Percentiles rank a stretch among this genome's conserved stretches.
phyloP scores from a whole-genome alignment of 1,140 invertebrate species.

The Drosophila bocki region DNA sequence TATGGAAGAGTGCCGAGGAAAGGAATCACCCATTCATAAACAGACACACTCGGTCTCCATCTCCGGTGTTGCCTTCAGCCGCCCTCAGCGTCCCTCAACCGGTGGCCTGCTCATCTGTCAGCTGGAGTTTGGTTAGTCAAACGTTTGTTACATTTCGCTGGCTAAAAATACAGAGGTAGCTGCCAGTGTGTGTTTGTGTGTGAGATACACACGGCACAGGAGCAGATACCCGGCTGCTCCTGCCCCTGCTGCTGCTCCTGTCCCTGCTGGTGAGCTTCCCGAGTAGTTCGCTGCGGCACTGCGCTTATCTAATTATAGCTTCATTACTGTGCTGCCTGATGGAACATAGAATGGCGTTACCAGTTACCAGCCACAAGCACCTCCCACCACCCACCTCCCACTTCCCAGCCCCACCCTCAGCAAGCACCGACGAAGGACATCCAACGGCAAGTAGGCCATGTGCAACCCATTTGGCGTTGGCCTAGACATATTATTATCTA shows the following conservation, averaged over 20 bases:
- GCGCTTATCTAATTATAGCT: constrained; percentile 82
- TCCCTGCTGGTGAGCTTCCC: not conserved
- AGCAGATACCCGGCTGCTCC: not conserved
- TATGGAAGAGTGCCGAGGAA: constrained; percentile 22
- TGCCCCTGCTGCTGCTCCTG: not conserved
- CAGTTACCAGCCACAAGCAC: constrained; percentile 8
- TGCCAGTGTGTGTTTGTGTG: constrained; percentile 24
- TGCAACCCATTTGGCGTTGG: constrained; percentile 41
- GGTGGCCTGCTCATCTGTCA: constrained; percentile 53
- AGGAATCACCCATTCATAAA: constrained; percentile 56
- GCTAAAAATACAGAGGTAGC: constrained; percentile 64
- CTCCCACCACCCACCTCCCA: not conserved
- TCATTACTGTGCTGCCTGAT: constrained; percentile 63
- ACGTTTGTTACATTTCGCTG: constrained; percentile 65
- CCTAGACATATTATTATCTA: constrained; percentile 57
- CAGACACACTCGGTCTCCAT: constrained; percentile 8
- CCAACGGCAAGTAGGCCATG: constrained; percentile 51
- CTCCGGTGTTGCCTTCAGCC: constrained; percentile 1
- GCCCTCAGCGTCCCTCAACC: not conserved
- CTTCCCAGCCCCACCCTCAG: not conserved
- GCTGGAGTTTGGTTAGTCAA: constrained; percentile 75
- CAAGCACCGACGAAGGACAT: constrained; percentile 35
- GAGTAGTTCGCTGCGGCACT: constrained; percentile 54
- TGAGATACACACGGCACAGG: constrained; percentile 42
- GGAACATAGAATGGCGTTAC: constrained; percentile 49